A percentile compares a stretch with the other conserved stretches of the same genome.
phyloP scores from a whole-genome alignment of 2,797 vertebrate genomes.

The Eulemur mongoz region DNA sequence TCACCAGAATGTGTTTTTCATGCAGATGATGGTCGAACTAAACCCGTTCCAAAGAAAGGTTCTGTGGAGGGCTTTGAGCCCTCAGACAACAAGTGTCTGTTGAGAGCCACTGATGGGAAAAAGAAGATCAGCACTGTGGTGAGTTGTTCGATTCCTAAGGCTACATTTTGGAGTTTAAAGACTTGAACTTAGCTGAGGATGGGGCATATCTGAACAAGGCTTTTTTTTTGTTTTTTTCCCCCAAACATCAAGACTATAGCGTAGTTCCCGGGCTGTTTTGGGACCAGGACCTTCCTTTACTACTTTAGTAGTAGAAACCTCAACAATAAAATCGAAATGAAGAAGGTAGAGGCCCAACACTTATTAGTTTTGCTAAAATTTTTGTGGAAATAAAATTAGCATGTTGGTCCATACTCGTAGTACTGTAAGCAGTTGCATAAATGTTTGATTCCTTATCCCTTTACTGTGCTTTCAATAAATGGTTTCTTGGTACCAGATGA shows the following conservation, averaged over 20 bases:
- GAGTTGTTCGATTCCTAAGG: constrained; percentile 72
- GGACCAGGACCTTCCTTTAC: neutral
- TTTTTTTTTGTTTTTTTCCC: neutral
- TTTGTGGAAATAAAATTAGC: neutral
- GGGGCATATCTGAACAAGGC: neutral
- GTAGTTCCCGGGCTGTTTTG: neutral
- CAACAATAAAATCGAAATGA: constrained; percentile 4
- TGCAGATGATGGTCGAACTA: constrained; percentile 96
- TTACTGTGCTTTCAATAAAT: neutral
- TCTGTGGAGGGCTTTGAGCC: constrained; percentile 92
- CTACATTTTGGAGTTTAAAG: neutral
- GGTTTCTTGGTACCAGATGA: neutral
- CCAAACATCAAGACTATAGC: neutral
- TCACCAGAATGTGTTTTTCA: neutral
- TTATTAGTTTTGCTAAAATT: neutral
- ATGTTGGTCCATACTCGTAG: neutral
- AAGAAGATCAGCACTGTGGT: constrained; percentile 99
- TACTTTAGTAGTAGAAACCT: neutral
- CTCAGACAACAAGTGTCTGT: constrained; percentile 96
- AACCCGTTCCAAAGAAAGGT: constrained; percentile 95
- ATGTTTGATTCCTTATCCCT: neutral
- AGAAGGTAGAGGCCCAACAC: neutral
- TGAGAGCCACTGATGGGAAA: constrained; percentile 98
- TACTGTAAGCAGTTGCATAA: neutral
- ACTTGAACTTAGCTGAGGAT: neutral